Conservation (phyloP, 2,113 vertebrate species). For the Ochotona princeps region DNA sequence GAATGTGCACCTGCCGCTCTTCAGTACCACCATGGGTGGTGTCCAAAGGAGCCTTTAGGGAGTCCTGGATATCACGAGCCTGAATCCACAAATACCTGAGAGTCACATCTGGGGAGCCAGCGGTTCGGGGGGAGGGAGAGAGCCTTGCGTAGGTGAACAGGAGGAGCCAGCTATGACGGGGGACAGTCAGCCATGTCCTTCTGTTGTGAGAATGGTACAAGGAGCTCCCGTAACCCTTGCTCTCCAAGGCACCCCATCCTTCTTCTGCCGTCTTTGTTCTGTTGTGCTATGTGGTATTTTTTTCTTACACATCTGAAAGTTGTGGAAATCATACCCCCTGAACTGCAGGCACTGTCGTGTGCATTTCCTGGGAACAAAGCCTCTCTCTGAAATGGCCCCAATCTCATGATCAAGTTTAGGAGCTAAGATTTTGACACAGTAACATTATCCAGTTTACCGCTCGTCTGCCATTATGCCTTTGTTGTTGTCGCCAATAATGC, state of each 20-base stretch:
- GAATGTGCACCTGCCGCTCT: not conserved
- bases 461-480: not conserved
- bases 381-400: not conserved
- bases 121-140: not conserved
- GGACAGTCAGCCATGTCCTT: not conserved
- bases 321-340: not conserved
- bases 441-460: not conserved
- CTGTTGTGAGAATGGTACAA: not conserved
- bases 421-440: not conserved
- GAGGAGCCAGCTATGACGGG: not conserved
- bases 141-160: not conserved
- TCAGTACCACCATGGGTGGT: accelerated
- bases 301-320: not conserved
- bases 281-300: not conserved
- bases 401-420: not conserved
- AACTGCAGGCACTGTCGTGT: not conserved
- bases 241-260: not conserved
- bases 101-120: accelerated
- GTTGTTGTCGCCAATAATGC: not conserved
- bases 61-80: not conserved
- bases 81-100: not conserved
- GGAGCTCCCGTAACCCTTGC: not conserved
- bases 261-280: not conserved
- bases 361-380: not conserved
- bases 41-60: not conserved